phyloP scores from a whole-genome alignment of 2,888 invertebrate genomes.

The Drosophila borealis region DNA sequence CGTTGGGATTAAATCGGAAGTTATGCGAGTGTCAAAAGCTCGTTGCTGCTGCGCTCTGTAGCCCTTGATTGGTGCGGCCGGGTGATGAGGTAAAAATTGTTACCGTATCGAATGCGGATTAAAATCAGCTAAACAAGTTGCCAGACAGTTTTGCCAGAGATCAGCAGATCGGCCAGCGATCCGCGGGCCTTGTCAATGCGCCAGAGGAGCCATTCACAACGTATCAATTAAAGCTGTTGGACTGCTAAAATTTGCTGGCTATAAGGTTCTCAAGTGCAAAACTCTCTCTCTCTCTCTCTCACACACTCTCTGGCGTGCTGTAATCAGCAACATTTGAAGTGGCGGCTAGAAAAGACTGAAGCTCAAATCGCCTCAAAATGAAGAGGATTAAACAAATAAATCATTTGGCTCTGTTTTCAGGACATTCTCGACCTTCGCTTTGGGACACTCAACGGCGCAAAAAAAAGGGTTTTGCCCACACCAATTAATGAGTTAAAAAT shows the following conservation, averaged over 20 bases:
- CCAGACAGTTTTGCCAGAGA: conserved; percentile 44
- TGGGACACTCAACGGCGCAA: conserved; percentile 1
- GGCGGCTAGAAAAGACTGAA: conserved; percentile 37
- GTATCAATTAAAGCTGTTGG: conserved; percentile 50
- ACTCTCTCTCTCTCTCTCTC: not conserved
- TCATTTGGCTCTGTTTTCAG: conserved; percentile 68
- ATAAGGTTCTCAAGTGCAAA: conserved; percentile 18
- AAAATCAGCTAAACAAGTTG: conserved; percentile 81
- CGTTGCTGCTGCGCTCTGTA: conserved; percentile 22
- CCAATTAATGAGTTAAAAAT: conserved; percentile 80
- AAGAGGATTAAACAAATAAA: conserved; percentile 80
- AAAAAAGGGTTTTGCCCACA: conserved; percentile 67
- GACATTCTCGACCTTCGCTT: conserved; percentile 50
- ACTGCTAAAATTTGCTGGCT: not conserved
- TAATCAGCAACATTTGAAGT: conserved; percentile 74
- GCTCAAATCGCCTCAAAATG: conserved; percentile 60
- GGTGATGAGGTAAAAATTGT: conserved; percentile 81
- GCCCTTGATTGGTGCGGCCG: conserved; percentile 49
- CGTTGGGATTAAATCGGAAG: conserved; percentile 81
- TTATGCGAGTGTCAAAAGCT: conserved; percentile 79
- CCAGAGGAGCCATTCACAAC: conserved; percentile 34
- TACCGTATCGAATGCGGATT: conserved; percentile 83
- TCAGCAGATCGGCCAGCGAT: conserved; percentile 46
- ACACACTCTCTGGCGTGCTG: not conserved
- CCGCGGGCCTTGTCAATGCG: conserved; percentile 17